Evolutionary conservation across 37 sponge, comb jelly and placozoan species (phyloP).

Genomic region (Spongilla lacustris): DNA sequence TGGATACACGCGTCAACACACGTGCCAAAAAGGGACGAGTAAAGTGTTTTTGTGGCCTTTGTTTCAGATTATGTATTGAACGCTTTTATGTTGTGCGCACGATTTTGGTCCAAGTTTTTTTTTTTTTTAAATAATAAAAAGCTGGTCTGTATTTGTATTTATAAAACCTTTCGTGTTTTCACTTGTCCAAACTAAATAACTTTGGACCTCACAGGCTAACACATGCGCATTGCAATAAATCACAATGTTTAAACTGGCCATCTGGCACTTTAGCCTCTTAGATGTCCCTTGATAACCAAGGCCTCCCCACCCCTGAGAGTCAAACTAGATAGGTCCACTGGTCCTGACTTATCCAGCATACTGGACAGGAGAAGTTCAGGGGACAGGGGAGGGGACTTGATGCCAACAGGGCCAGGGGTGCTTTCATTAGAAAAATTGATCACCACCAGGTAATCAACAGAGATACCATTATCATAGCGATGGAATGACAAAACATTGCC

Average conservation of each 20-base stretch:
- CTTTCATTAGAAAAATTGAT: slow-evolving; percentile 55
- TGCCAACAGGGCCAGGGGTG: slow-evolving; percentile 6
- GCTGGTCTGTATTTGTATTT: too few relatives aligned
- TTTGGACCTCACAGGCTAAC: too few relatives aligned
- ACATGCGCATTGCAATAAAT: too few relatives aligned
- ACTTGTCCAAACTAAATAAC: not conserved
- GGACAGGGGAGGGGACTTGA: not conserved
- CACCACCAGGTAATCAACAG: slow-evolving; percentile 37
- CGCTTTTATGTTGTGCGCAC: not conserved
- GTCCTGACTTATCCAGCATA: slow-evolving; percentile 2
- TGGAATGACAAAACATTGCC: slow-evolving; percentile 51
- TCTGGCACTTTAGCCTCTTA: too few relatives aligned
- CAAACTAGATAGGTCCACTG: slow-evolving; percentile 7
- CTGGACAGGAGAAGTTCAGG: slow-evolving; percentile 11
- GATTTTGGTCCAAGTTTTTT: not conserved
- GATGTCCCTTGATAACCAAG: slow-evolving; percentile 28
- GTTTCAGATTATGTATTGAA: too few relatives aligned
- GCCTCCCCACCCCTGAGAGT: slow-evolving; percentile 42
- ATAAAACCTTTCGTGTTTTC: too few relatives aligned
- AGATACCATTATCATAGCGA: slow-evolving; percentile 34
- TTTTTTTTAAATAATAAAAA: not conserved
- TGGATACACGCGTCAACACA: not conserved
- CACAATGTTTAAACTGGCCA: too few relatives aligned
- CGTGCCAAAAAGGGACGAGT: not conserved
- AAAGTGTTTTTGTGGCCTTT: not conserved